Conservation (phyloP, 2,797 vertebrate genomes). For the Pseudochromis fuscus region DNA sequence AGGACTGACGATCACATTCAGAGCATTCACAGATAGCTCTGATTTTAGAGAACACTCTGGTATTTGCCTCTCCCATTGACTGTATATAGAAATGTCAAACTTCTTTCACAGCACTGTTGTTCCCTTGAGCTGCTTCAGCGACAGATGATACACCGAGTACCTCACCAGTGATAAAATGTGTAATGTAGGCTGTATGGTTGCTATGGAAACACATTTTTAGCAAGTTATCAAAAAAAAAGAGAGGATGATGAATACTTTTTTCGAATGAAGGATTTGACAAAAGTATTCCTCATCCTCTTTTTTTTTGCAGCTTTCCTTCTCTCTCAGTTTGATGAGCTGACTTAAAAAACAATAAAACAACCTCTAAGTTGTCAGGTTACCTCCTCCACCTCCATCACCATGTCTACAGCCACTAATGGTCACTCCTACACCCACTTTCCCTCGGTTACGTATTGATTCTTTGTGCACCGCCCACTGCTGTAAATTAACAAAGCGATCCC, state of each 20-base stretch:
- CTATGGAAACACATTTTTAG: slow-evolving; percentile 8
- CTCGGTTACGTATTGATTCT: background rate
- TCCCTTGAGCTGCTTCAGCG: background rate
- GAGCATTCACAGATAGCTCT: too few relatives aligned
- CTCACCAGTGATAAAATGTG: background rate
- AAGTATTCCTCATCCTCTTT: too few relatives aligned
- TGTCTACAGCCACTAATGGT: background rate
- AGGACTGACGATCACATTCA: too few relatives aligned
- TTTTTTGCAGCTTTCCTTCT: too few relatives aligned
- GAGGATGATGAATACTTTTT: too few relatives aligned
- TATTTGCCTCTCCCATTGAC: too few relatives aligned
- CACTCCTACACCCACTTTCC: background rate
- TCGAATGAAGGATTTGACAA: background rate
- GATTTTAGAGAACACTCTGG: too few relatives aligned
- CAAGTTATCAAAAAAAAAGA: background rate
- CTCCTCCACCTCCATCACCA: background rate
- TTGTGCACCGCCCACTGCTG: background rate
- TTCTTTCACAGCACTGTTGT: background rate
- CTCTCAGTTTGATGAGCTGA: too few relatives aligned
- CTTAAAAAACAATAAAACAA: background rate
- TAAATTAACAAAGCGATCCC: background rate
- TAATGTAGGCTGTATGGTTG: background rate
- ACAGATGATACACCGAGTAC: background rate
- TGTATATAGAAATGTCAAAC: background rate
- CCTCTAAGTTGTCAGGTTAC: background rate